A percentile compares a stretch with the other conserved stretches of the same genome.
Conservation (phyloP, 2,888 invertebrate genomes). For the Andricus curvator region DNA sequence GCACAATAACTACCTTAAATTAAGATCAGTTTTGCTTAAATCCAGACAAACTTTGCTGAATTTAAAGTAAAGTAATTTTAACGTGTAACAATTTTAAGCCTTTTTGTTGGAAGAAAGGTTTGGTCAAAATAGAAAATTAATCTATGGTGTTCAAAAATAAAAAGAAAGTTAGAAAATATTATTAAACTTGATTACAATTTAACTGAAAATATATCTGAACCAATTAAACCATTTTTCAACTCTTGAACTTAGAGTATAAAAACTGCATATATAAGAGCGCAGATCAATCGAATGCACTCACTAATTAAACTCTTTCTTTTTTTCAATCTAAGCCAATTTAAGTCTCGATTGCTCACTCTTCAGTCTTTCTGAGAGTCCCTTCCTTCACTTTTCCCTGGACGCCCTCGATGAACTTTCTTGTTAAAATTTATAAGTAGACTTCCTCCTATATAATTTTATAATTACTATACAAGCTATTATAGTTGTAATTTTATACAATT, state of each 20-base stretch:
- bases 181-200: neutral
- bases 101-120: no score
- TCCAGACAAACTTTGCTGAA: no score
- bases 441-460: conserved; percentile 8
- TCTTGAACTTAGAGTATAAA: neutral
- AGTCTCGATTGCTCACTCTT: conserved; percentile 25
- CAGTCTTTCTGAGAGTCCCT: conserved; percentile 12
- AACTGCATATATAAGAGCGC: neutral
- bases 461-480: conserved; percentile 5
- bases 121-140: no score
- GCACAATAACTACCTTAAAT: no score
- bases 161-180: neutral
- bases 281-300: conserved; percentile 24
- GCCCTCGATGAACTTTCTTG: conserved; percentile 31
- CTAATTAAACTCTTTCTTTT: conserved; percentile 30
- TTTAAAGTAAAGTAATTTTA: no score
- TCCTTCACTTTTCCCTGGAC: neutral
- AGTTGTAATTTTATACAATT: neutral
- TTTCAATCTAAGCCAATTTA: conserved; percentile 41
- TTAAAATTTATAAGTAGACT: neutral
- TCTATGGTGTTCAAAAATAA: no score
- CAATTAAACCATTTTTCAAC: neutral
- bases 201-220: neutral
- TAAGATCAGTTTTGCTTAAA: no score
- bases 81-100: no score